Evolutionary conservation across 64 coral and sea anemone genomes (phyloP), one percentile per base, ranked within the genome.

Genomic region (Hydrozoanthus tunicans): DNA sequence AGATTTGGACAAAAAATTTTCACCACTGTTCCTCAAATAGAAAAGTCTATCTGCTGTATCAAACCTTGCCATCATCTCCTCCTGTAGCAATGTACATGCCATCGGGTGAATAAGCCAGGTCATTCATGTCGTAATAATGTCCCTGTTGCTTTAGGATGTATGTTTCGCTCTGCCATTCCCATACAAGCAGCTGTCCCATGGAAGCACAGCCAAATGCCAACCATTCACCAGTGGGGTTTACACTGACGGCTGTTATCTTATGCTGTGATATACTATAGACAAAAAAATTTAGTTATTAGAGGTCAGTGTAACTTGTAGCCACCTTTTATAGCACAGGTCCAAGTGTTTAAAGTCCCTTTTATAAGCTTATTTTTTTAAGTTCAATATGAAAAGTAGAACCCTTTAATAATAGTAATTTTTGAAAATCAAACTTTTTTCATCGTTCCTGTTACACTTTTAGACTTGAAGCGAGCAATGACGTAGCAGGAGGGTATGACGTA

Each of bases 161-260:
- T 12, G 93, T 93, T 67, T 98, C 96, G 92, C 96, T 98, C 64
- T 98, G 96, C 96, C 96, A 98, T 56, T 98, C 96, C 96, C 96
- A 98, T 13, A 98, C 94, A 15, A 98, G 83, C 20, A 98, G 88
- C 65, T 98, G 96, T 51, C 96, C 96, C 24, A 95, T 75, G 43
- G 89, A 89, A 12, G 91, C 86, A 79, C 96, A 98, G 5, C 96
- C 96, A 95, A 98, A 98, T 67, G 94, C 89, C 63, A 98, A 89
- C 96, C 96, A 98, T 62, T 98, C 96, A 6, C 96, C 96, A 75
- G 88, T 93, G 5, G 89, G 89, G 74, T 93, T 98, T 14, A 98
- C 96, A 10, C 94, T 85, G 9, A 98, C 89, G 51, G 96, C 78
- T 57, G 89, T 77, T 23, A 98, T 93, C 17, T 83, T 92, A 25